A percentile compares a stretch with the other conserved stretches of the same genome.
phyloP scores from a whole-genome alignment of 2,888 invertebrate species.

The Epirrhoe tristata region DNA sequence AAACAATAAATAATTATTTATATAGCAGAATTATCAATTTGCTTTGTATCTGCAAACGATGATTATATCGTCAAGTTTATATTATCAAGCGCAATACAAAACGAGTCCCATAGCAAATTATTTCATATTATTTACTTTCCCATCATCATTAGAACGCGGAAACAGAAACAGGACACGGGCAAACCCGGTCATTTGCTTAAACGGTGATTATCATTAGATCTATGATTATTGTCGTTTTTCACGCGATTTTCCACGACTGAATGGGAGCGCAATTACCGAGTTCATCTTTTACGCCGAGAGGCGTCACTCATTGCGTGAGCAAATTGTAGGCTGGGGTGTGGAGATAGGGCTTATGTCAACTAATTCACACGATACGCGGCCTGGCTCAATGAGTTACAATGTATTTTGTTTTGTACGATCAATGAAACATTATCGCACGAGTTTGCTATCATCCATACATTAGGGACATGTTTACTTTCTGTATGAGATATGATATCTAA shows the following conservation, averaged over 20 bases:
- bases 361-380: constrained; percentile 16
- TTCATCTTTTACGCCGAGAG: constrained; percentile 36
- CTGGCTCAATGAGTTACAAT: neutral
- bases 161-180: constrained; percentile 64
- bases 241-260: constrained; percentile 48
- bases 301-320: constrained; percentile 65
- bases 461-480: neutral
- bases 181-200: constrained; percentile 56
- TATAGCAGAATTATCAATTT: too few relatives aligned
- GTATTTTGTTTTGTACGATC: neutral
- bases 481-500: neutral
- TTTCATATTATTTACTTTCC: constrained; percentile 18
- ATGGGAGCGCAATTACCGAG: constrained; percentile 42
- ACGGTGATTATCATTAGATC: constrained; percentile 49
- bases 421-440: neutral
- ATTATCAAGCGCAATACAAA: too few relatives aligned
- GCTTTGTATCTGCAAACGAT: too few relatives aligned
- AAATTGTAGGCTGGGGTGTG: constrained; percentile 36
- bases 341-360: constrained; percentile 27
- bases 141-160: constrained; percentile 41
- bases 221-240: constrained; percentile 49
- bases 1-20: too few relatives aligned
- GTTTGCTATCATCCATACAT: neutral
- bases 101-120: neutral
- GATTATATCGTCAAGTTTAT: too few relatives aligned